Conservation (phyloP, 2,888 invertebrate species). For the Beris morrisii region DNA sequence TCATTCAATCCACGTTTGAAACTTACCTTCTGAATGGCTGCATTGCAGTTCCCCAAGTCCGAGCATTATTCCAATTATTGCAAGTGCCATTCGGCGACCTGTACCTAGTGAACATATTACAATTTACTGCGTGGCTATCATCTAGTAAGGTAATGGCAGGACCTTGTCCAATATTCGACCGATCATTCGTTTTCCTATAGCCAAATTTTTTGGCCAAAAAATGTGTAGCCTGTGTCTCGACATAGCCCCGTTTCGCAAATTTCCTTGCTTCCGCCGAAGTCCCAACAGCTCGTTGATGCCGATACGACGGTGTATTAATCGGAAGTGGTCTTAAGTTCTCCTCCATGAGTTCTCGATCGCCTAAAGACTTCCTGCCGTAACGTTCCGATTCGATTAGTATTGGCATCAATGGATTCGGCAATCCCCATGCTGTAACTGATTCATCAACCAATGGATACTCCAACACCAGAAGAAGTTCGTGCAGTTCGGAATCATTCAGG, state of each 20-base stretch:
- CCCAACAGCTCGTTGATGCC: slow-evolving; percentile 71
- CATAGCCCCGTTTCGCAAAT: slow-evolving; percentile 67
- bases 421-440: slow-evolving; percentile 34
- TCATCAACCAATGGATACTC: slow-evolving; percentile 40
- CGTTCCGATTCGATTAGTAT: slow-evolving; percentile 59
- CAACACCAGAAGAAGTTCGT: slow-evolving; percentile 15
- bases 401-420: slow-evolving; percentile 45
- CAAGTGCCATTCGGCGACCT: slow-evolving; percentile 74
- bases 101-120: slow-evolving; percentile 60
- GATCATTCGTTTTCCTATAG: slow-evolving; percentile 48
- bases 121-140: slow-evolving; percentile 49
- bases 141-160: slow-evolving; percentile 49
- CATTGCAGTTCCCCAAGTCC: slow-evolving; percentile 71
- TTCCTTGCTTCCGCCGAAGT: slow-evolving; percentile 64
- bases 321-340: slow-evolving; percentile 56
- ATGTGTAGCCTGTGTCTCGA: slow-evolving; percentile 69
- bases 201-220: slow-evolving; percentile 60
- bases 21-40: slow-evolving; percentile 68
- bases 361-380: slow-evolving; percentile 63
- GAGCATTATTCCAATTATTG: slow-evolving; percentile 69
- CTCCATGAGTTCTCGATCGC: slow-evolving; percentile 62
- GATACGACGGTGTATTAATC: slow-evolving; percentile 64
- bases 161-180: slow-evolving; percentile 53
- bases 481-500: slow-evolving; percentile 36
- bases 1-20: not conserved